phyloP scores from a whole-genome alignment of 2,888 invertebrate genomes.

The Drosophila hamatofila region DNA sequence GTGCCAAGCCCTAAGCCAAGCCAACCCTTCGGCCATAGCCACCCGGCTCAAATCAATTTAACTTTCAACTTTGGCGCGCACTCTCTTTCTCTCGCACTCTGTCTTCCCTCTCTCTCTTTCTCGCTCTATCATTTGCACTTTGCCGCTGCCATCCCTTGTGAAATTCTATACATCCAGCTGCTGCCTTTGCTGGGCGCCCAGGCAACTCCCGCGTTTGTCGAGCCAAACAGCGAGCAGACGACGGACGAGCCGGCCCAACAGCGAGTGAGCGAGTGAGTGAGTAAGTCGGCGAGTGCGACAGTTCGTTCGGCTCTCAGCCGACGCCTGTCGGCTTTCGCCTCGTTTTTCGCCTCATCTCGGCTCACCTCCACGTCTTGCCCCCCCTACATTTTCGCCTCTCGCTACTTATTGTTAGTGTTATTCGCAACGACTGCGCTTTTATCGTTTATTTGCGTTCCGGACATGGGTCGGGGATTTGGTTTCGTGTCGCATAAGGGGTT shows the following conservation, averaged over 20 bases:
- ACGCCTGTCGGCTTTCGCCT: slow-evolving; percentile 7
- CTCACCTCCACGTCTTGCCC: background rate
- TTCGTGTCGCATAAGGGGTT: slow-evolving; percentile 34
- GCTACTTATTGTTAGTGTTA: slow-evolving; percentile 80
- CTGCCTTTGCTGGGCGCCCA: slow-evolving; percentile 74
- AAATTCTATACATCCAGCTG: slow-evolving; percentile 40
- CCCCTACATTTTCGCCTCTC: slow-evolving; percentile 39
- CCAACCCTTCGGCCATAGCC: slow-evolving; percentile 52
- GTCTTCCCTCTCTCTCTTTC: slow-evolving; percentile 16
- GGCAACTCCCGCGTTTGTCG: slow-evolving; percentile 83
- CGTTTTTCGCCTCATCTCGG: background rate
- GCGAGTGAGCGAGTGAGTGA: slow-evolving; percentile 35
- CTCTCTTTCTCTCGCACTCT: slow-evolving; percentile 11
- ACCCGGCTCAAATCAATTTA: slow-evolving; percentile 77
- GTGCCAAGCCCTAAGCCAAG: slow-evolving; percentile 32
- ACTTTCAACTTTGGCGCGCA: slow-evolving; percentile 68
- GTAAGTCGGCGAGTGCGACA: slow-evolving; percentile 58
- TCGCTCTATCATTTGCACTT: slow-evolving; percentile 14
- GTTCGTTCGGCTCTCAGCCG: slow-evolving; percentile 23
- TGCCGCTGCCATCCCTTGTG: slow-evolving; percentile 46
- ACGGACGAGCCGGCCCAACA: slow-evolving; percentile 55
- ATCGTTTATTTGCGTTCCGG: slow-evolving; percentile 79
- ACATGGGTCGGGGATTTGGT: slow-evolving; percentile 44
- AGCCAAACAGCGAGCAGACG: slow-evolving; percentile 62
- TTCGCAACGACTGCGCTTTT: slow-evolving; percentile 79